Percentiles rank a stretch among this genome's conserved stretches.
These are phyloP conservation scores for Orthosia incerta DNA, from an alignment of 2,888 invertebrate genomes.

Conservation along the genomic window DNA sequence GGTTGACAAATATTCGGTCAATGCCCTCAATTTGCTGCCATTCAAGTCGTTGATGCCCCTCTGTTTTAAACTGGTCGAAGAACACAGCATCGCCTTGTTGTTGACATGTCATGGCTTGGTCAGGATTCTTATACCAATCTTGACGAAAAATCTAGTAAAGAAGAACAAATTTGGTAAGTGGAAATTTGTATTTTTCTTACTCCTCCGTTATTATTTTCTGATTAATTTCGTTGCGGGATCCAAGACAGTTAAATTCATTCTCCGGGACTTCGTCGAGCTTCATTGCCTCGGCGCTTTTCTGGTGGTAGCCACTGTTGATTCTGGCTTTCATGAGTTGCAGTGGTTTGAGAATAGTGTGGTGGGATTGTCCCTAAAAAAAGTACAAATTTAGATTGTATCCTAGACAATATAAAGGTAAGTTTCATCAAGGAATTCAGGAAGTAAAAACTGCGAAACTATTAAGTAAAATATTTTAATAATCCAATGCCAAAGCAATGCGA, in stretches of 20 bases:
- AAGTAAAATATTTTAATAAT: slow-evolving; percentile 20
- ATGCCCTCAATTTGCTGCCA: not conserved
- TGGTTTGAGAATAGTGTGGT: too few relatives aligned
- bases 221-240: too few relatives aligned
- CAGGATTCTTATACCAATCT: not conserved
- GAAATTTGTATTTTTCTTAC: too few relatives aligned
- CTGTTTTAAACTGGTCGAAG: not conserved
- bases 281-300: too few relatives aligned
- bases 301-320: too few relatives aligned
- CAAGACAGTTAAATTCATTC: too few relatives aligned
- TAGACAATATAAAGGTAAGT: slow-evolving; percentile 24
- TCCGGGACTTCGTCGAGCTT: too few relatives aligned
- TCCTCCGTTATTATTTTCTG: too few relatives aligned
- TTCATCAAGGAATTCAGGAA: slow-evolving; percentile 26
- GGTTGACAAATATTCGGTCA: not conserved
- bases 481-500: not conserved
- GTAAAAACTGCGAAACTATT: slow-evolving; percentile 21
- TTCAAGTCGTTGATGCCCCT: not conserved
- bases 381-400: slow-evolving; percentile 8
- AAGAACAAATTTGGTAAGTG: too few relatives aligned
- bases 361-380: not conserved
- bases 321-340: too few relatives aligned
- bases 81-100: not conserved
- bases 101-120: not conserved
- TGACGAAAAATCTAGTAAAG: slow-evolving; percentile 13